Evolutionary conservation across 1,140 invertebrate species (phyloP), one percentile per base, ranked within the genome.

Genomic region (Conus betulinus): DNA sequence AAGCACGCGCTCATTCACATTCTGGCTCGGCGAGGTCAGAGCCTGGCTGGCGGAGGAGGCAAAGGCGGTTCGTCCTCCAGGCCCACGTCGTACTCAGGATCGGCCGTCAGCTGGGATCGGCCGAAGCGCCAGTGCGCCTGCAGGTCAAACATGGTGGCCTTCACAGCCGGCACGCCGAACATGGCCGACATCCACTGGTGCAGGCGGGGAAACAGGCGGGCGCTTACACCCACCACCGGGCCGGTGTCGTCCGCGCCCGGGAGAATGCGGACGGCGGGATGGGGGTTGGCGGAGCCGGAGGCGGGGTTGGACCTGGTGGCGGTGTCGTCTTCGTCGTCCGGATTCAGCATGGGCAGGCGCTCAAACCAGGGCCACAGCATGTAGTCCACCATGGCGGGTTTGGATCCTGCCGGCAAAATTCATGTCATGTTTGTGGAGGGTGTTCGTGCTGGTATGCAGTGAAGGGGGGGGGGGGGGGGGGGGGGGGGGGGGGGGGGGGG

Each of bases 281-380:
- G 23, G 39, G 88, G 74, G 78, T 81, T 27, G 51, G 55, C 39
- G 13, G 71, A 79, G 60, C 57, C 78, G 51, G 57, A n/a, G 7
- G 55, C 51, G 57, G 25, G 60, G 51, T 74, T 76, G 27, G 63
- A 51, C 25, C 25, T 15, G 39, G 81, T 78, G 27, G 51, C 63
- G n/a, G 67, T 85, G 57, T 79, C 39, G 60, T 60, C 17, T 7
- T 71, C 23, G 17, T 71, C 20, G 23, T 71, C 67, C 0, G 11
- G 13, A 0, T 2, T 60, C 7, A 89, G 74, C 15, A 90, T n/a
- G 39, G 71, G 39, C 17, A 91, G 52, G 85, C 93, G 87, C 74
- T 94, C 93, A 87, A 92, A 92, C 90, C 91, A 93, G 67, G 93
- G 93, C 93, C 93, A 94, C 23, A 93, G 55, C 57, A 89, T 84